phyloP scores from a whole-genome alignment of 2,888 invertebrate species.

The Dromius quadrimaculatus region DNA sequence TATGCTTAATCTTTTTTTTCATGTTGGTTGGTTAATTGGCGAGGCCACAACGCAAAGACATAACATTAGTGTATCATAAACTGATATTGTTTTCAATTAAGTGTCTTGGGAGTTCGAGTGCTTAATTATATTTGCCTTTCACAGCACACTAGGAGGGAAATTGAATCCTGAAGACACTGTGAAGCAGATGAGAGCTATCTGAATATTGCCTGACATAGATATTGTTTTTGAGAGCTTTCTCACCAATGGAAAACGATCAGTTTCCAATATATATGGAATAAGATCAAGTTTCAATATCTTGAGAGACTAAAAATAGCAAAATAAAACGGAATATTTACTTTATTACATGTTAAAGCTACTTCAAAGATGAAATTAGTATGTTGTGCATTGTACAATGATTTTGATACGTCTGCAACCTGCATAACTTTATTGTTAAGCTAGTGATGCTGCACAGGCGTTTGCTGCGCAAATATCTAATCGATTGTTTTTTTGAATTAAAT shows the following conservation, averaged over 20 bases:
- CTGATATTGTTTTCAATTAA: conserved; percentile 40
- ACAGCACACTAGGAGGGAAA: background rate
- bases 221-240: background rate
- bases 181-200: background rate
- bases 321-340: background rate
- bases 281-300: background rate
- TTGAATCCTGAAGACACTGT: background rate
- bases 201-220: background rate
- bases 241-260: background rate
- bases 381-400: background rate
- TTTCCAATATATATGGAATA: background rate
- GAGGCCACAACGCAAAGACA: conserved; percentile 10
- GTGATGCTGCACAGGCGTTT: background rate
- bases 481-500: background rate
- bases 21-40: too few species aligned
- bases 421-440: background rate
- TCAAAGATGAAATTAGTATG: background rate
- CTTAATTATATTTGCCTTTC: conserved; percentile 28
- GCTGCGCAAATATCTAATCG: background rate
- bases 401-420: background rate
- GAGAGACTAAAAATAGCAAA: too few species aligned
- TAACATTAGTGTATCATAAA: conserved; percentile 33
- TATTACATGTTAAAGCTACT: background rate
- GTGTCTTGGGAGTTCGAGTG: conserved; percentile 3
- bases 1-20: too few species aligned